Base-by-base conservation (phyloP, 2,797 vertebrate species). In the Argya squamiceps region DNA sequence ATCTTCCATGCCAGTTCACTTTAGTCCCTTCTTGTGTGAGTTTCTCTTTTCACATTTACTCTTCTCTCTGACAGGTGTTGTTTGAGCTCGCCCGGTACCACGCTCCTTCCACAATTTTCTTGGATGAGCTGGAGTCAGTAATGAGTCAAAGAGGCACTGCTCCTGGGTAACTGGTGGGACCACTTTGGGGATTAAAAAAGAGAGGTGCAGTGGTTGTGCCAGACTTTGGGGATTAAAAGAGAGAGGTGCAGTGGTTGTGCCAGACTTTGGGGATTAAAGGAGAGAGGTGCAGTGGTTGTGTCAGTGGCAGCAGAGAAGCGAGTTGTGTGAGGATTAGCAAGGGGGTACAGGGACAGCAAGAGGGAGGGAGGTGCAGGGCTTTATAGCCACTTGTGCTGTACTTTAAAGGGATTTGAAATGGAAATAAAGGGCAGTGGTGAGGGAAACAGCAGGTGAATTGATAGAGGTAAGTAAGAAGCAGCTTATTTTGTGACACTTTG, bases 121-220 rank as follows among this genome's bases (percentile, higher is more conserved):
- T 99, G 98, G 99, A 99, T 71, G 99, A 99, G 96, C 97, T 99
- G 97, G 99, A 99, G 95, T 99, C 99, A 2, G 98, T 99, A 91
- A 99, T 99, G 99, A 98, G 99, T 77, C 99, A 99, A 82, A 98
- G 99, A 98, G 99, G 99, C 95, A 97, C 84, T 24, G 94, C 92
- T 84, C 95, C 96, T 32, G 98, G 99, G 99, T 99, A 98, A 98
- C 93, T 79, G 60, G 36, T 82, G 74, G 84, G 22, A 74, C 71
- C 34, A 6, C 9, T 67, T 34, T 16, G 34, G 53, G 71, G 24
- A 3, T 55, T 49, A 34, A 58, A 65, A 49, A 27, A 60, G 58
- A 0, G 3, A 60, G 81, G 10, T 47, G 39, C 11, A 24, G 64
- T 13, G 34, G 13, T 34, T 41, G 46, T 56, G 55, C 49, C 20